Evolutionary conservation across 2,797 vertebrate genomes (phyloP), one percentile per base, ranked within the genome.

Genomic region (Manis pentadactyla): DNA sequence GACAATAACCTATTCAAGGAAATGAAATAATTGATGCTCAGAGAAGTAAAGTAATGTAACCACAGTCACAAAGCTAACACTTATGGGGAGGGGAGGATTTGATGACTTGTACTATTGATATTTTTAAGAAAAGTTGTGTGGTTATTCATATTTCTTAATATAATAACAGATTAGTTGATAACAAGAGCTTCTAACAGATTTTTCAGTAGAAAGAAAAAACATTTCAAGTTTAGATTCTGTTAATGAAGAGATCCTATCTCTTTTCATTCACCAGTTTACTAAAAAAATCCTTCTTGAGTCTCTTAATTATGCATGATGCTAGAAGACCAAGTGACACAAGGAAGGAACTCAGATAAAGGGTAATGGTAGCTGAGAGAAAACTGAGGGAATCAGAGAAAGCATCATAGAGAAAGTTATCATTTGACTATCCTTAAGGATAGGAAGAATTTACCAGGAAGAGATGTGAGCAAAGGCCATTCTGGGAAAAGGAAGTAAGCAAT

Each of bases 151-250:
- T 31, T 90, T 87, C 71, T 87, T 93, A 79, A 55, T 90, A 55
- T 34, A 73, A 93, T n/a, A 27, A 46, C 46, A 64, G 66, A 79
- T 10, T 46, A 64, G 29, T 69, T 55, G 42, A 46, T 31, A 64
- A 75, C 49, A 89, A n/a, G 81, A 34, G 27, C 71, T 90, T 86
- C 46, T 71, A 90, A 79, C 23, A 64, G 12, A 69, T 18, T 19
- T 73, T 79, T 79, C 18, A 86, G 34, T 18, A 79, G 42, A 90
- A 46, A 46, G 13, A 8, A 31, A 78, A 73, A 86, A 46, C 14
- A 85, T 37, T 55, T 79, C 46, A 86, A 95, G 31, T 73, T 86
- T 86, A 91, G 79, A 73, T 79, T 90, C 53, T 42, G 11, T 77
- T 69, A 77, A 78, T 37, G 37, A 91, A 79, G 34, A 85, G 31